Conservation (phyloP, 2,797 vertebrate genomes). For the Gastrophryne carolinensis region DNA sequence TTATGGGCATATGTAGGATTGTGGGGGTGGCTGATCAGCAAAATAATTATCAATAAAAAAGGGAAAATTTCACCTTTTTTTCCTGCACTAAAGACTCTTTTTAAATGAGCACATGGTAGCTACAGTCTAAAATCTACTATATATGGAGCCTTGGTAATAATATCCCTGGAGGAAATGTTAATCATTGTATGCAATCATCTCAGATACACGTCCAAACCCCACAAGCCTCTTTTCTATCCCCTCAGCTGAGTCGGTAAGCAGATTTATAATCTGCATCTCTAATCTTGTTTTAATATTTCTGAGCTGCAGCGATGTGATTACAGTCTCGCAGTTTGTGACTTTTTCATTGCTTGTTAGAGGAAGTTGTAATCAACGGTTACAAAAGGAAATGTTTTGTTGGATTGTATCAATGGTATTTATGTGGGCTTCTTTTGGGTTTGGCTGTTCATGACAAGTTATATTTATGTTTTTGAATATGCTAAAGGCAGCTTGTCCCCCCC, state of each 20-base stretch:
- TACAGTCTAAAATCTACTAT: no score
- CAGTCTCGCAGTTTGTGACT: neutral
- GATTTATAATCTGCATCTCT: conserved; percentile 22
- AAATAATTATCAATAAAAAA: no score
- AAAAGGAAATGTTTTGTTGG: neutral
- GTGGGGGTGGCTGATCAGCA: no score
- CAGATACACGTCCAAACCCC: conserved; percentile 1
- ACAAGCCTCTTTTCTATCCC: conserved; percentile 1
- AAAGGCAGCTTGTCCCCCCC: no score
- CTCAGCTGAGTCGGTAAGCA: conserved; percentile 5
- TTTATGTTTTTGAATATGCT: no score
- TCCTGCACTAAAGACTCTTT: no score
- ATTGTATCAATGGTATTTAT: neutral
- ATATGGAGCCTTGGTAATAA: no score
- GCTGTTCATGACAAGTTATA: neutral
- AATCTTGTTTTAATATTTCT: conserved; percentile 37
- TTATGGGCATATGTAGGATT: no score
- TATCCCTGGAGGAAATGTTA: no score
- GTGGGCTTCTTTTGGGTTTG: neutral
- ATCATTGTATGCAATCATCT: neutral
- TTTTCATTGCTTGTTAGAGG: neutral
- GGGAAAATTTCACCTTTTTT: no score
- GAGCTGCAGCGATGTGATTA: neutral
- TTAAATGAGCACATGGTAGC: no score
- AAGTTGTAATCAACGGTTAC: neutral